These are phyloP conservation scores for Rhyacophila evoluta DNA, from an alignment of 2,888 invertebrate genomes.

Conservation along the genomic window DNA sequence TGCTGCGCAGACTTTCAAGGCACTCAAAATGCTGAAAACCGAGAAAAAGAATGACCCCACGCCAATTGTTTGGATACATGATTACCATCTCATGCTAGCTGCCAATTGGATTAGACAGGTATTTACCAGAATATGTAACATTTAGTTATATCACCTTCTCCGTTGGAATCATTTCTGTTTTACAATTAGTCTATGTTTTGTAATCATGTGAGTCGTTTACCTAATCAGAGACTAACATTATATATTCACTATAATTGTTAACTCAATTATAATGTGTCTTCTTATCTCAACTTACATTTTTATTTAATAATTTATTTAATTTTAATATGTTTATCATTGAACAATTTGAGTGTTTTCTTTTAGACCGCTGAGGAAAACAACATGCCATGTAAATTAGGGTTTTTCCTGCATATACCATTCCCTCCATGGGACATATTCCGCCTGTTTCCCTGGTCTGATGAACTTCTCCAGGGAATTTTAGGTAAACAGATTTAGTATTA, in stretches of 20 bases:
- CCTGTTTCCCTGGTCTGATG: constrained; percentile 93
- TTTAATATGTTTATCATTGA: not conserved
- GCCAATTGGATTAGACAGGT: constrained; percentile 92
- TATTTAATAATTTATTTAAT: too few species aligned
- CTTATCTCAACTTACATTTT: too few species aligned
- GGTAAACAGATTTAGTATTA: too few species aligned
- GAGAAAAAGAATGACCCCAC: constrained; percentile 66
- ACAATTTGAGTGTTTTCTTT: constrained; percentile 34
- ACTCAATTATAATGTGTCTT: too few species aligned
- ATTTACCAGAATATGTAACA: too few species aligned
- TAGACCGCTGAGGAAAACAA: constrained; percentile 82
- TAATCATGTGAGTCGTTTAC: too few species aligned
- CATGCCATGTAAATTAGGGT: constrained; percentile 84
- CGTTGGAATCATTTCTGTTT: too few species aligned
- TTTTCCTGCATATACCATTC: constrained; percentile 95
- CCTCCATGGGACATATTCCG: constrained; percentile 95
- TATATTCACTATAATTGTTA: too few species aligned
- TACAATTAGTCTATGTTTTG: too few species aligned
- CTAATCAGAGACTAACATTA: too few species aligned
- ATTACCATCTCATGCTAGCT: constrained; percentile 93
- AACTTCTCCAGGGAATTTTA: constrained; percentile 91
- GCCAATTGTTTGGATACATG: constrained; percentile 94
- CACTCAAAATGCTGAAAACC: constrained; percentile 70
- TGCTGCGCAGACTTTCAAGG: constrained; percentile 82
- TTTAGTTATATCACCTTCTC: too few species aligned